phyloP scores from a whole-genome alignment of 1,140 invertebrate genomes.

The Caenorhabditis latens region DNA sequence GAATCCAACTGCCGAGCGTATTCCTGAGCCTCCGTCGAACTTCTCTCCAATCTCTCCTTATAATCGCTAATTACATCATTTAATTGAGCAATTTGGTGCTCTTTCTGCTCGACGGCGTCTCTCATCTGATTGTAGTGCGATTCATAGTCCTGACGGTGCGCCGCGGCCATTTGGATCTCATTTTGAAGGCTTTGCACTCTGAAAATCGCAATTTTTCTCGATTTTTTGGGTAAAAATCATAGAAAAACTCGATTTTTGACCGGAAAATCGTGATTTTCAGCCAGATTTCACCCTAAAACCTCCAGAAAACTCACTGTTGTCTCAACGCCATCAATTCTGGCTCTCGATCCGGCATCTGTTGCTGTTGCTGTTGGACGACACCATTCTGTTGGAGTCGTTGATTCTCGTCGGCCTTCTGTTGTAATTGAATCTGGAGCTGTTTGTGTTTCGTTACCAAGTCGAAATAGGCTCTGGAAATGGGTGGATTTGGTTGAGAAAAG shows the following conservation, averaged over 20 bases:
- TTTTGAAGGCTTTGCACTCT: neutral
- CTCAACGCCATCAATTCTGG: slow-evolving; percentile 21
- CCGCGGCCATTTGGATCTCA: neutral
- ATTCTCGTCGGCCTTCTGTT: neutral
- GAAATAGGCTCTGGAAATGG: slow-evolving; percentile 11
- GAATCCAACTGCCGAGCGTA: neutral
- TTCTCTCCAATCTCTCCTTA: neutral
- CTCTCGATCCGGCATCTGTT: slow-evolving; percentile 2
- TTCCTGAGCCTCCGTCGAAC: neutral
- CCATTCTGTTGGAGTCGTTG: neutral
- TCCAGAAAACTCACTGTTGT: neutral
- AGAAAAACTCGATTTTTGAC: neutral
- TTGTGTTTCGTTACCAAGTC: slow-evolving; percentile 18
- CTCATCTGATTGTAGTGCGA: slow-evolving; percentile 8
- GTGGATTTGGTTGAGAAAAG: neutral
- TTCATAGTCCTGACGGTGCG: slow-evolving; percentile 14
- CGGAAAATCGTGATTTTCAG: neutral
- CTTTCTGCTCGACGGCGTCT: neutral
- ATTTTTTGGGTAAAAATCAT: no score
- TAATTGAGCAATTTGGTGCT: neutral
- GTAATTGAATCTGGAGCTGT: slow-evolving; percentile 3
- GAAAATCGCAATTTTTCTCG: neutral
- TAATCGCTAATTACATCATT: neutral
- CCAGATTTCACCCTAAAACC: neutral
- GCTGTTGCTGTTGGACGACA: neutral